Percentiles rank a stretch among this genome's conserved stretches.
Conservation (phyloP, 92 coral and sea anemone genomes). For the Hydrozoanthus gracilis region DNA sequence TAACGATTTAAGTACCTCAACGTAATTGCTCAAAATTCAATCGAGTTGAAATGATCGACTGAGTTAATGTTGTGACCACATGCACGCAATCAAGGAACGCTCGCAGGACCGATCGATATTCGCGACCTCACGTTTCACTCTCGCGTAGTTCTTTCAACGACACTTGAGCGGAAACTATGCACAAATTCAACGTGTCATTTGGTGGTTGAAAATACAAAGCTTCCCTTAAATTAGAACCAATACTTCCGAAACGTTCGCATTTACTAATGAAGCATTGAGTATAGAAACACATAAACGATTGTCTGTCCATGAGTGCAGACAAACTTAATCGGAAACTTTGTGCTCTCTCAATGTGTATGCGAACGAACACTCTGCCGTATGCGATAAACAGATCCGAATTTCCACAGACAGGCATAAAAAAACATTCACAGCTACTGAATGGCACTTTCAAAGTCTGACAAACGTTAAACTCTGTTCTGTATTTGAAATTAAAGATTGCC, state of each 20-base stretch:
- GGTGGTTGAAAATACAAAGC: neutral
- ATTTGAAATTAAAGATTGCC: neutral
- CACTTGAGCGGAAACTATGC: neutral
- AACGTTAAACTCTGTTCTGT: neutral
- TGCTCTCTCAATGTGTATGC: neutral
- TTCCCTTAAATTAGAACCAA: neutral
- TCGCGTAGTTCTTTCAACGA: too few species aligned
- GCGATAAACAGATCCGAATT: neutral
- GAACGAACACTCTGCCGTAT: neutral
- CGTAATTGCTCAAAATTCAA: too few species aligned
- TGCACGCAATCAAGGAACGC: too few species aligned
- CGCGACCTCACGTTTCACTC: too few species aligned
- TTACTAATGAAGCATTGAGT: too few species aligned
- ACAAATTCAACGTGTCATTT: neutral
- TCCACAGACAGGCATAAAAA: neutral
- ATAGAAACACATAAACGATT: too few species aligned
- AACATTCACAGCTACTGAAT: neutral
- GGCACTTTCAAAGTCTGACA: neutral
- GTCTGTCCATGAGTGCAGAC: neutral
- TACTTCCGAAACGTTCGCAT: too few species aligned
- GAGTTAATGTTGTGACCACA: too few species aligned
- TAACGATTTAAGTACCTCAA: too few species aligned
- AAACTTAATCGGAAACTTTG: neutral
- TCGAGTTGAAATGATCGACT: too few species aligned
- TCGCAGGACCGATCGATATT: too few species aligned